These are phyloP conservation scores for Bovichtus diacanthus DNA, from an alignment of 2,797 vertebrate genomes.

Conservation along the genomic window DNA sequence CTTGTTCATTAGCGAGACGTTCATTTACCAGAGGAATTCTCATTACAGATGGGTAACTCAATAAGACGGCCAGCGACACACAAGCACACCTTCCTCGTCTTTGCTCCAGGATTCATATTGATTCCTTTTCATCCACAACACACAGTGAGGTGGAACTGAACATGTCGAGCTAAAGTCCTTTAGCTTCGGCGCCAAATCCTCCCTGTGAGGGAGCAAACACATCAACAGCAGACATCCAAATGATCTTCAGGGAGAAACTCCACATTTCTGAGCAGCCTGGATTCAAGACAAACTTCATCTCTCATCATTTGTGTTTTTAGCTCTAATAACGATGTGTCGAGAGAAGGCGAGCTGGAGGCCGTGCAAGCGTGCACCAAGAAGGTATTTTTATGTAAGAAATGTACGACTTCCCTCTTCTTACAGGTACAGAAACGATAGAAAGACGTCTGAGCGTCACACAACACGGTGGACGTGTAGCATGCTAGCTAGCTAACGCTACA, in stretches of 20 bases:
- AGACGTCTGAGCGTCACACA: too few relatives aligned
- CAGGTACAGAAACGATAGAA: too few relatives aligned
- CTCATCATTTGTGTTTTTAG: background rate
- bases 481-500: too few relatives aligned
- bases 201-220: background rate
- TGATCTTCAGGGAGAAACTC: constrained; percentile 1
- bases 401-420: too few relatives aligned
- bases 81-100: background rate
- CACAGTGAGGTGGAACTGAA: too few relatives aligned
- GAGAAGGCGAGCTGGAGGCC: background rate
- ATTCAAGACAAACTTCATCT: constrained; percentile 1
- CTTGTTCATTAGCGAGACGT: constrained; percentile 47
- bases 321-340: background rate
- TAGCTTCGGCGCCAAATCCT: background rate
- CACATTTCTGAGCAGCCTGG: background rate
- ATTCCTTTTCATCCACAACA: background rate
- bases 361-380: too few relatives aligned
- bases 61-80: constrained; percentile 8
- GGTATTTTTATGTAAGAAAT: too few relatives aligned
- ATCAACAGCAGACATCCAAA: constrained; percentile 1
- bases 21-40: constrained; percentile 59
- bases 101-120: background rate
- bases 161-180: too few relatives aligned
- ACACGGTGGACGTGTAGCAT: too few relatives aligned
- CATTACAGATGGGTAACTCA: constrained; percentile 53